Base-by-base conservation (phyloP, 2,797 vertebrate genomes). In the Tragelaphus eurycerus region DNA sequence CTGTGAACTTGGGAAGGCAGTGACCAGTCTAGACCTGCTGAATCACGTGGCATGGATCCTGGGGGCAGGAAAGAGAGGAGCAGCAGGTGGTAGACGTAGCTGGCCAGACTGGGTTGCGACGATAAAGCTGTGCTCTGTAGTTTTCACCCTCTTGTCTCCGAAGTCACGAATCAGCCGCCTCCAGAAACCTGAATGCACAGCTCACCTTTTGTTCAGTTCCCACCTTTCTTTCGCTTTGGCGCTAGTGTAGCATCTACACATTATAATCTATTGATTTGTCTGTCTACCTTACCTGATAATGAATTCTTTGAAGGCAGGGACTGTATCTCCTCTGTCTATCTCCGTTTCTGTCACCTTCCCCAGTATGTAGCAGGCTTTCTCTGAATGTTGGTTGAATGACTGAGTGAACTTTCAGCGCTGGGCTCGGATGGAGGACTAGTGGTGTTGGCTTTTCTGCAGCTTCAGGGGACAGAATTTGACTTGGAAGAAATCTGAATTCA, bases 401-500 rank as follows among this genome's bases (percentile, higher is more conserved):
- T 86, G 59, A 89, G 25, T 93, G 83, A 50, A 29, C 89, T 88
- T 93, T 93, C 71, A 48, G 78, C 1, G 19, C 12, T 46, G 48
- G 74, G 52, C 10, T 90, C 0, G 0, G 27, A 23, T 23, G 31
- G 50, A 96, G 34, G 38, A 25, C 31, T 25, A 46, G 71, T 27
- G 29, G 8, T 59, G 23, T 62, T 87, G 64, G 4, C 19, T 81
- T 84, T 91, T 13, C 31, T 0, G 0, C n/a, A 71, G 46, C 46
- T 82, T 93, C 67, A 34, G 67, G 79, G 29, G 78, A 34, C 23
- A 82, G 62, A 91, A n/a, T 83, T 46, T 79, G 94, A 89, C 92
- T 57, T 76, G 87, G 62, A 90, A 94, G 50, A 86, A 83, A 54
- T 93, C 27, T 82, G 93, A 82, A 84, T 94, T 86, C 81, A 43